Base-by-base conservation (phyloP, 1,140 invertebrate species). In the Diorhabda sublineata region DNA sequence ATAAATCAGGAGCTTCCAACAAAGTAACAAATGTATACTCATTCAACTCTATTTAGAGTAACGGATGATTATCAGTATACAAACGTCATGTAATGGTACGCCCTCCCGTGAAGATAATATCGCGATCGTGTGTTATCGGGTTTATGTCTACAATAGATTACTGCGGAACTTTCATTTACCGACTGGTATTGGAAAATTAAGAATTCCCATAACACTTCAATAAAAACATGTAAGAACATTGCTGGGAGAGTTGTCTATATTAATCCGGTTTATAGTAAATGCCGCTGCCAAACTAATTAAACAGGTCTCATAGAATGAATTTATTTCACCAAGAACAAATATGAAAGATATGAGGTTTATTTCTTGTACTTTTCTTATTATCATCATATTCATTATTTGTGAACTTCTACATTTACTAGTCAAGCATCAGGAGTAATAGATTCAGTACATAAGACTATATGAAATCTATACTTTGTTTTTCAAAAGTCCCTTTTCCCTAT, bases 51-150 rank as follows among this genome's bases (percentile, higher is more conserved):
- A 45, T 62, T 62, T 45, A 62, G 11, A 52, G n/a, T 45, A 43
- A 44, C 43, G 9, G 61, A 62, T 62, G 11, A 62, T n/a, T 62
- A 62, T 62, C 61, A 44, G 42, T 42, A 6, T 11, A 43, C 61
- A 62, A 62, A 44, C 43, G 7, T 42, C 61, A 62, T 62, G 61
- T 62, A 62, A 62, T 62, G 61, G 43, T 62, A 62, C 61, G 61
- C 61, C 61, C 61, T 62, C 42, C 43, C 42, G 61, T 62, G 42
- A 43, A 44, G 61, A 44, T 62, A 47, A 44, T 62, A 62, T 62
- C 61, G 42, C 11, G 61, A 62, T 62, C 61, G 43, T 62, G 61
- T 43, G 61, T 62, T 62, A 62, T 62, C 61, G 7, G 42, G 43
- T 44, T 44, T 44, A 62, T 44, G 3, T 62, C n/a, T n/a, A 62